A percentile compares a stretch with the other conserved stretches of the same genome.
Evolutionary conservation across 2,113 vertebrate species (phyloP).

Genomic region (Ceratotherium simum): DNA sequence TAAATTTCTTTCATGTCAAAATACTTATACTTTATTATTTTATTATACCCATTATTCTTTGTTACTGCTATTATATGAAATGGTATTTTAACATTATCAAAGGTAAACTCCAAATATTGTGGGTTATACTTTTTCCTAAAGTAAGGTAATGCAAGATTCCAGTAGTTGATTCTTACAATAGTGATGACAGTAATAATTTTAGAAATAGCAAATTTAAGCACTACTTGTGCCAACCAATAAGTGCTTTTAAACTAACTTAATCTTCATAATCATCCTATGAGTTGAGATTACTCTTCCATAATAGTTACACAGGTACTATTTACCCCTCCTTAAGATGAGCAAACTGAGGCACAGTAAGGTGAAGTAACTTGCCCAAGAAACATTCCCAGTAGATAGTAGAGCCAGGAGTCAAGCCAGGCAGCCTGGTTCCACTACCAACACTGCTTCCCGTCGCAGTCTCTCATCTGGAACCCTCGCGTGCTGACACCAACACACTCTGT

Average conservation of each 20-base stretch:
- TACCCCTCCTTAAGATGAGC: background rate
- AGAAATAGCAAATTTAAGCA: background rate
- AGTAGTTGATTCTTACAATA: background rate
- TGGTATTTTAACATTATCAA: background rate
- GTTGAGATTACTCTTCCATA: too few species aligned
- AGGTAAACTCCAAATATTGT: background rate
- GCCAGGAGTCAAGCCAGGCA: background rate
- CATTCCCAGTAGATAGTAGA: background rate
- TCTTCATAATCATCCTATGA: background rate
- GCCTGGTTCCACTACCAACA: background rate
- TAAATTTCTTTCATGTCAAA: background rate
- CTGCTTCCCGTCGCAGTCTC: background rate
- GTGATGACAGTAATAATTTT: background rate
- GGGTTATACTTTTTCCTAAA: background rate
- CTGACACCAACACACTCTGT: background rate
- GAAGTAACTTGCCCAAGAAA: background rate
- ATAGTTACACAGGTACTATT: background rate
- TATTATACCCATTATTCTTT: background rate
- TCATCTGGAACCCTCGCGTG: background rate
- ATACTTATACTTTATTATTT: background rate
- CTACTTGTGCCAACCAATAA: background rate
- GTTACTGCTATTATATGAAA: background rate
- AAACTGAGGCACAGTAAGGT: background rate
- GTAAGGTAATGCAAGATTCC: background rate
- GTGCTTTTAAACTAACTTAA: background rate